Base-by-base conservation (phyloP, 2,888 invertebrate genomes). In the Synergus umbraculus region DNA sequence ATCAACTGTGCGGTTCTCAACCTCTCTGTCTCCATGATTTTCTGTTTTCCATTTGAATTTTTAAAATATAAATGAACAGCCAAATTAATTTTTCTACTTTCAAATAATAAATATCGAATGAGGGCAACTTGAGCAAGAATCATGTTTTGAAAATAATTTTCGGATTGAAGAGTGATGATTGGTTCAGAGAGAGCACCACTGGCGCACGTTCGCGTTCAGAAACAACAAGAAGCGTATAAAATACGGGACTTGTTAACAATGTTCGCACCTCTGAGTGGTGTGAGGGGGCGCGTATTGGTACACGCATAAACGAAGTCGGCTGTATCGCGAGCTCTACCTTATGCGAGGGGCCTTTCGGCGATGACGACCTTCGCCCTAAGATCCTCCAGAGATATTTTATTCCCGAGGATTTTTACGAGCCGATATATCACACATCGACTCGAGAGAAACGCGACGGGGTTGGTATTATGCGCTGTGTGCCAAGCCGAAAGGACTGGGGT, bases 391-490 rank as follows among this genome's bases (percentile, higher is more conserved):
- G 91, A 92, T 92, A 92, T 91, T 91, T 92, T 91, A 91, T 92
- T 91, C 91, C 87, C 87, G 87, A 80, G 87, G 88, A 90, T 92
- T 92, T 92, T 92, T 91, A 92, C 90, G 92, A 91, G 91, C 92
- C 91, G 90, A 91, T 92, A 92, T 91, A 92, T 92, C 91, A 92
- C 88, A 88, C 89, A 92, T 92, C 91, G 91, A 91, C 87, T 86
- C 83, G 82, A 81, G 64, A 81, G 77, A 79, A 80, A 81, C 82
- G 85, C 84, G 82, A 81, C 83, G 82, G 82, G 83, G 82, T 83
- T 83, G 79, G 83, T 81, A 83, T 83, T 82, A 83, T 83, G 78
- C 58, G 77, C 80, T 78, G 66, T 82, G 78, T 77, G 78, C 81
- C 83, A 80, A 80, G 83, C 83, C 82, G 79, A 82, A 83, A 82